phyloP scores from a whole-genome alignment of 1,140 invertebrate species.

The Saccostrea cuccullata region DNA sequence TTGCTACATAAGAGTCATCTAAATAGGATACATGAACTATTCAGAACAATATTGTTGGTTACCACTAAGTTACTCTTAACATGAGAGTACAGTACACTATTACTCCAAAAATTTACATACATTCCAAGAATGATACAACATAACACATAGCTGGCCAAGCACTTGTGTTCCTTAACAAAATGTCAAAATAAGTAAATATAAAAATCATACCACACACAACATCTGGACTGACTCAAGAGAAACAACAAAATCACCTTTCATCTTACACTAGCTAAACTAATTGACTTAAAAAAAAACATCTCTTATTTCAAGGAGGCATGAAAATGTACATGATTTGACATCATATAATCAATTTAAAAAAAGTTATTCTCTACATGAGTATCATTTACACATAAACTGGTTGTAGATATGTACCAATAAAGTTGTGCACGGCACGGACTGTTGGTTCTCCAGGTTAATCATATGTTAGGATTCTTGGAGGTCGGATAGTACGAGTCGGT shows the following conservation, averaged over 20 bases:
- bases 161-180: neutral
- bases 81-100: neutral
- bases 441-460: conserved; percentile 21
- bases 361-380: neutral
- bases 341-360: no score
- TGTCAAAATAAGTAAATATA: neutral
- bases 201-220: neutral
- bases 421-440: neutral
- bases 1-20: no score
- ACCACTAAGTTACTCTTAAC: neutral
- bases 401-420: neutral
- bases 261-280: no score
- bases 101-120: neutral
- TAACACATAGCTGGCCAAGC: conserved; percentile 2
- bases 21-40: neutral
- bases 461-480: conserved; percentile 18
- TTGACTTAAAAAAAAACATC: no score
- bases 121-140: neutral
- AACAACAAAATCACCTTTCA: no score
- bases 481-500: neutral
- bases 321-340: no score
- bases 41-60: neutral
- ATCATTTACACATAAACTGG: neutral
- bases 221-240: no score
- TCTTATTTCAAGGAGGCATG: no score